Evolutionary conservation across 1,140 invertebrate species (phyloP), one percentile per base, ranked within the genome.

Genomic region (Anagrus nilaparvatae): DNA sequence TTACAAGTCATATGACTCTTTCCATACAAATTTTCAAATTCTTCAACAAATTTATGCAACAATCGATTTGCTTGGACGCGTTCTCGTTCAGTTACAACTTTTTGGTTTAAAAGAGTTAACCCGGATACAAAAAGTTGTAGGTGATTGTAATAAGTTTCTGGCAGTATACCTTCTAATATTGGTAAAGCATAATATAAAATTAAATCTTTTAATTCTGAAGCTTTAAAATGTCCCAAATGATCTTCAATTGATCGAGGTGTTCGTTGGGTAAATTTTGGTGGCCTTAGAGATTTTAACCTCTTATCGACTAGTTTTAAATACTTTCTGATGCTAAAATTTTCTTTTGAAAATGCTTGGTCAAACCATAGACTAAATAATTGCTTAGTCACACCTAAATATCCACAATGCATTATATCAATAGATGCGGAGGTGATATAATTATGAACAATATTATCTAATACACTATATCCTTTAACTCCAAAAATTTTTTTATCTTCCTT

Each of bases 171-270:
- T n/a, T 45, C 10, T 17, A 47, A 19, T 17, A 37, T 23, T 1
- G 32, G 29, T 41, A 44, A 20, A 10, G 32, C 35, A 27, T 27
- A 40, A 21, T 36, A 18, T 7, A 35, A 40, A 23, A 40, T 23
- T 28, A 13, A 31, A 25, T 2, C 10, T 44, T 48, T 48, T 14
- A 27, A 37, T 21, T 49, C 47, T 5, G 44, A 40, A 9, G 16
- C 44, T 33, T 50, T 47, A 27, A 21, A 47, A 35, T 44, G 42
- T 0, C 10, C 3, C n/a, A n/a, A n/a, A 29, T 54, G 47, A n/a
- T n/a, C n/a, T n/a, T n/a, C n/a, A n/a, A n/a, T n/a, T n/a, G n/a
- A n/a, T n/a, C n/a, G n/a, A n/a, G n/a, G n/a, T n/a, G n/a, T n/a
- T n/a, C n/a, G n/a, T n/a, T n/a, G n/a, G n/a, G n/a, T n/a, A n/a